Conservation (phyloP, 2,797 vertebrate genomes). For the Bradypodion ventrale region DNA sequence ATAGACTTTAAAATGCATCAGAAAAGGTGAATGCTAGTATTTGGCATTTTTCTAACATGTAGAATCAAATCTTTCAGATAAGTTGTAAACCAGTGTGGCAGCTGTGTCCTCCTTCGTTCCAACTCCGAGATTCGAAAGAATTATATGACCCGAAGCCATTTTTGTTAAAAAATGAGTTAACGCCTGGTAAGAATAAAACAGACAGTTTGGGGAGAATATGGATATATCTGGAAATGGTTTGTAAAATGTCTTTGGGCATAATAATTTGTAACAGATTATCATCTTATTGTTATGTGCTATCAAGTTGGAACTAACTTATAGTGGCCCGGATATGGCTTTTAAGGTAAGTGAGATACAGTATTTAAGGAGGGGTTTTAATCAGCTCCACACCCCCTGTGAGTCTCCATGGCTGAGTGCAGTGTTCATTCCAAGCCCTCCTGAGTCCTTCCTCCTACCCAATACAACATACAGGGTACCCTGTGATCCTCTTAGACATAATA, state of each 20-base stretch:
- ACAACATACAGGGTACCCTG: too few relatives aligned
- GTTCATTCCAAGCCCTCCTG: too few relatives aligned
- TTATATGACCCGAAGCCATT: constrained; percentile 46
- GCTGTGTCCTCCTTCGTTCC: constrained; percentile 69
- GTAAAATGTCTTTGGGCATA: background rate
- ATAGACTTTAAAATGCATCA: background rate
- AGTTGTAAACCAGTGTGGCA: constrained; percentile 74
- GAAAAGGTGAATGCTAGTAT: background rate
- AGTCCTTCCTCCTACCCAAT: too few relatives aligned
- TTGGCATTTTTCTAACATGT: background rate
- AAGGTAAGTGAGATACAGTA: too few relatives aligned
- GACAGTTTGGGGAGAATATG: constrained; percentile 6
- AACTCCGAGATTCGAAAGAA: constrained; percentile 53
- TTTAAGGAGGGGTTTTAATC: too few relatives aligned
- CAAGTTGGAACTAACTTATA: too few relatives aligned
- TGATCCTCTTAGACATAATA: too few relatives aligned
- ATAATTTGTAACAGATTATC: background rate
- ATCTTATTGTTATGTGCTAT: background rate
- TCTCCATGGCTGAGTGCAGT: too few relatives aligned
- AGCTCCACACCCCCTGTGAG: too few relatives aligned
- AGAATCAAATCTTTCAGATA: constrained; percentile 58
- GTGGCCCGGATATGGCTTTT: too few relatives aligned
- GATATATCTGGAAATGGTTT: background rate
- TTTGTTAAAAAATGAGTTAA: constrained; percentile 57
- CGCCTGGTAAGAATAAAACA: constrained; percentile 64